Percentiles rank a stretch among this genome's conserved stretches.
Conservation (phyloP, 2,113 vertebrate genomes). For the Psittacus erithacus region DNA sequence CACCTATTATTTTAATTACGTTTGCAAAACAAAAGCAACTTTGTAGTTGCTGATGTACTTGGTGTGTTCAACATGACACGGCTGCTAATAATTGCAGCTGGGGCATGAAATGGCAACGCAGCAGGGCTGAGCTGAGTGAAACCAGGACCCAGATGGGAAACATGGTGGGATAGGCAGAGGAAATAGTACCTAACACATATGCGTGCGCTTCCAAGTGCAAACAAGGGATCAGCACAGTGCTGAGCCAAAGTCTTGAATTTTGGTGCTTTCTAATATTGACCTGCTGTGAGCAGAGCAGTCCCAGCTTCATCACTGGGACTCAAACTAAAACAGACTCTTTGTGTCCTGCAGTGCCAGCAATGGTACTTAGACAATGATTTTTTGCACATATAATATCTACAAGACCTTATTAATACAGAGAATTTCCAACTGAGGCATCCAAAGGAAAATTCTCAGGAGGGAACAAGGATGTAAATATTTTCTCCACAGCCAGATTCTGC, state of each 20-base stretch:
- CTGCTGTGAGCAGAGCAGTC: not conserved
- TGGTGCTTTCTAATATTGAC: fast-evolving
- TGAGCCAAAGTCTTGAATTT: not conserved
- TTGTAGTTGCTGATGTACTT: not conserved
- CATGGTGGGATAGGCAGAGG: fast-evolving
- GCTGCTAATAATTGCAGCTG: not conserved
- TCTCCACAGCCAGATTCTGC: not conserved
- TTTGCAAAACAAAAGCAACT: not conserved
- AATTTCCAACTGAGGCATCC: not conserved
- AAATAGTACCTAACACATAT: fast-evolving
- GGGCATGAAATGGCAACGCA: not conserved
- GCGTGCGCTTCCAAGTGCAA: fast-evolving
- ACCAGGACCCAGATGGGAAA: not conserved
- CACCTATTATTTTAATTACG: not conserved
- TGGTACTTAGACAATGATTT: fast-evolving
- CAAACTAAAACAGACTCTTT: not conserved
- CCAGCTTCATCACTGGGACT: not conserved
- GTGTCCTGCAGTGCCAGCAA: not conserved
- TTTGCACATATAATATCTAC: not conserved
- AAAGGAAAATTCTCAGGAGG: not conserved
- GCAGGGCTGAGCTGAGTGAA: not conserved
- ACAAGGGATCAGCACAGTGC: fast-evolving
- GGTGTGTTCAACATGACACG: not conserved
- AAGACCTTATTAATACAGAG: not conserved
- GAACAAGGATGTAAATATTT: not conserved